Evolutionary conservation across 2,888 invertebrate species (phyloP), one percentile per base, ranked within the genome.

Genomic region (Balanococcus diminutus): DNA sequence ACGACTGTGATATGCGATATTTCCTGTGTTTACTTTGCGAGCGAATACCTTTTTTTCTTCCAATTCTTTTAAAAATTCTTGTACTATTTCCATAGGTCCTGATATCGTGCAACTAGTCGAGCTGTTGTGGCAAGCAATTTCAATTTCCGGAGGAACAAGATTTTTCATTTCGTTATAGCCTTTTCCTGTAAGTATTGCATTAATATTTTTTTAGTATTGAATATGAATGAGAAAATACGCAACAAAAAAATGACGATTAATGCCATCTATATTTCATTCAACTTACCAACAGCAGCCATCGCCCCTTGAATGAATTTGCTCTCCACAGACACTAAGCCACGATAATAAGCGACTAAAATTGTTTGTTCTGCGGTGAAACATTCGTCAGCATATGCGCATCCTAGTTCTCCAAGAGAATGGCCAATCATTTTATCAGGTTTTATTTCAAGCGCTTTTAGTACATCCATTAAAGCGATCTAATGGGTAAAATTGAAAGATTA

Each of bases 321-420:
- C 88, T 95, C 94, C 16, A 94, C 89, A 28, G 95, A 94, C 0
- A 95, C 94, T 87, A 92, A 91, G 0, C 96, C 96, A 88, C 97
- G 92, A 89, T 94, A 95, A 90, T 96, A 96, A 0, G 97, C 95
- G 0, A 95, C 92, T 5, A 96, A 90, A 87, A 98, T 94, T 92
- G 95, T 95, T 91, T 98, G 95, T 89, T 96, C 95, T 0, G 94
- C 93, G 0, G 96, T 96, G 88, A 98, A 92, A 88, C 96, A 95
- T 0, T 96, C 96, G 90, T 98, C 98, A 1, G 97, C 97, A 90
- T 98, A 98, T 0, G 96, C 97, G 90, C 98, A 98, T 0, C 96
- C 97, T 4, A 98, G 91, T 90, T 98, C 98, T 25, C 98, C 98
- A 0, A 97, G 96, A 11, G 98, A 98, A 90, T 98, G 98, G 1